Base-by-base conservation (phyloP, 2,797 vertebrate genomes). In the Crenichthys baileyi region DNA sequence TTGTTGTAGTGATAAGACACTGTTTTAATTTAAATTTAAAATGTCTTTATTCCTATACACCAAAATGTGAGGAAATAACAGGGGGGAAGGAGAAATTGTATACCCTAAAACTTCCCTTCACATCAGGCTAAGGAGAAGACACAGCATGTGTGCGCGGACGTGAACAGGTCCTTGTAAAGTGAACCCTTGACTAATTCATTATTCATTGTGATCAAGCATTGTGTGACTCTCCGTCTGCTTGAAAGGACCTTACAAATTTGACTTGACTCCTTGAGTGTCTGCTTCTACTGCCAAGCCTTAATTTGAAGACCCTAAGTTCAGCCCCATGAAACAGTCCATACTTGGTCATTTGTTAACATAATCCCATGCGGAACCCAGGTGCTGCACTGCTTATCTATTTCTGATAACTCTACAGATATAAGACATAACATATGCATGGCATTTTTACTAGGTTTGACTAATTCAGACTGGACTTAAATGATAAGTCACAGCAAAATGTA, bases 331-430 rank as follows among this genome's bases (percentile, higher is more conserved):
- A 87, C 96, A 65, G 13, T 26, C 16, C 4, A 96, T 29, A 95
- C 96, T 22, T 93, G 96, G 80, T 97, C 97, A 88, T 96, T 97
- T 88, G 94, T 96, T 90, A 95, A 91, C 95, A 95, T 70, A 95
- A 96, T 65, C 31, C 8, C 73, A 96, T 96, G 53, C 90, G 96
- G 51, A 96, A 92, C 97, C 96, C 95, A 96, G 94, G 83, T 95
- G 75, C 95, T 95, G 79, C 96, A 95, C 91, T 94, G 96, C 89
- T 95, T 96, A 82, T 90, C 95, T 96, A 83, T 95, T 97, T 77
- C 96, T 97, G 96, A 96, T 94, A 76, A 95, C 76, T 74, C 75
- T 73, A 65, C 5, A 26, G 41, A 50, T 48, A 15, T 70, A 77
- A 44, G 24, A 60, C 31, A 13, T 68, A 20, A 65, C 36, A 65